Base-by-base conservation (phyloP, 2,797 vertebrate genomes). In the Sebastes variabilis region DNA sequence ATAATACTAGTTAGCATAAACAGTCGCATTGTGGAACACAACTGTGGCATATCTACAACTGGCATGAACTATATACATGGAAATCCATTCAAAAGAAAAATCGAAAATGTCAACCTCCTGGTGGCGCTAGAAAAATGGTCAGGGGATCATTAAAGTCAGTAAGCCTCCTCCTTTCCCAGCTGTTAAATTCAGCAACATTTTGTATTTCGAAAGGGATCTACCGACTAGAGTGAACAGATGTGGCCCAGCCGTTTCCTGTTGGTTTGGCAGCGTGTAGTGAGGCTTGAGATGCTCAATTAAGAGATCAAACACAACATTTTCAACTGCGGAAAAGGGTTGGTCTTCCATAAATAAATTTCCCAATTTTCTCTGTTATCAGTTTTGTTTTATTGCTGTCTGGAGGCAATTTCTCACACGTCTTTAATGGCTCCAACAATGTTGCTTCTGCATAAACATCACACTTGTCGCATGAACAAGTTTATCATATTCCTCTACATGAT, bases 221-320 rank as follows among this genome's bases (percentile, higher is more conserved):
- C 49, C 24, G 66, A 77, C 60, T 16, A n/a, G 42, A 54, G 20
- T 22, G 7, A 65, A 42, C 73, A 79, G 73, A 80, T 82, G 76
- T 49, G 60, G 27, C 29, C 59, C 67, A 70, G 29, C 66, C 5
- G 7, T 62, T 58, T 77, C 72, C 70, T 78, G 66, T 69, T 59
- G 29, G 34, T 68, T 76, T 58, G 49, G 64, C 29, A 66, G 56
- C 1, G 2, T 7, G 55, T 12, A 22, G 38, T 1, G 11, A 52
- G 36, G 24, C 67, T 68, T 25, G 56, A 66, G 25, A 55, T 38
- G 67, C 52, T 62, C 38, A 71, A 46, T 67, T 42, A 69, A 29
- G 46, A 67, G 29, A 55, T 73, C 20, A 82, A 77, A 54, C 60
- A 71, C 60, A 36, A 66, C 20, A 61, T 46, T 71, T 68, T 83